phyloP scores from a whole-genome alignment of 2,113 vertebrate species.

The Polyodon spathula region DNA sequence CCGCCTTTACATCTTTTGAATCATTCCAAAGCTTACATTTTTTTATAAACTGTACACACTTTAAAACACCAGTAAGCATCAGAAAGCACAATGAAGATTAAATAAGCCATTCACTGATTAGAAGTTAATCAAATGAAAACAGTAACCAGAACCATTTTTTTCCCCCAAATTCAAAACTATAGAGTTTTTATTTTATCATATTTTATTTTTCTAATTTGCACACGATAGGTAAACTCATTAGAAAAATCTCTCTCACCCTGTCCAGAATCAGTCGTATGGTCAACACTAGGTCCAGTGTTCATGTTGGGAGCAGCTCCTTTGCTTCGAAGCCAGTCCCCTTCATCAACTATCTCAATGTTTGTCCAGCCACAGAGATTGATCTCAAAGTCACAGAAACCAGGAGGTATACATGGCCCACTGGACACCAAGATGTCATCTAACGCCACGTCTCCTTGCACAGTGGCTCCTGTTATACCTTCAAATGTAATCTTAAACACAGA shows the following conservation, averaged over 20 bases:
- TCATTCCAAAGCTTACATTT: too few species aligned
- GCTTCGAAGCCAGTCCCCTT: slow-evolving; percentile 51
- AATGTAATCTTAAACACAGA: slow-evolving; percentile 43
- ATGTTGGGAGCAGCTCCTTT: slow-evolving; percentile 31
- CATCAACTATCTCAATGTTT: slow-evolving; percentile 39
- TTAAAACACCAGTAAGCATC: too few species aligned
- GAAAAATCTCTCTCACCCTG: slow-evolving; percentile 30
- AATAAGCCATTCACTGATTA: slow-evolving; percentile 4
- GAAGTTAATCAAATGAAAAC: too few species aligned
- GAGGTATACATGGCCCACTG: slow-evolving; percentile 31
- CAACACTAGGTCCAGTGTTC: slow-evolving; percentile 43
- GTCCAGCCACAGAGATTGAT: slow-evolving; percentile 46
- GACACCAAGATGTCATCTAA: slow-evolving; percentile 50
- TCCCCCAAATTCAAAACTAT: too few species aligned
- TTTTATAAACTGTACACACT: too few species aligned
- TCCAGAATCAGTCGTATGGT: slow-evolving; percentile 52
- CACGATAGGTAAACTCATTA: slow-evolving; percentile 17
- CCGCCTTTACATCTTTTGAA: background rate
- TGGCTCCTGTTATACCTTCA: slow-evolving; percentile 44
- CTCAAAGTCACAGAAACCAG: slow-evolving; percentile 54
- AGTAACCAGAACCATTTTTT: too few species aligned
- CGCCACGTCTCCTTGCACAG: slow-evolving; percentile 42
- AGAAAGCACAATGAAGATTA: too few species aligned
- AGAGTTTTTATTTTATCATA: too few species aligned
- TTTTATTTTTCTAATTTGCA: too few species aligned